Evolutionary conservation across 2,888 invertebrate genomes (phyloP).

Genomic region (Fabriciana adippe): DNA sequence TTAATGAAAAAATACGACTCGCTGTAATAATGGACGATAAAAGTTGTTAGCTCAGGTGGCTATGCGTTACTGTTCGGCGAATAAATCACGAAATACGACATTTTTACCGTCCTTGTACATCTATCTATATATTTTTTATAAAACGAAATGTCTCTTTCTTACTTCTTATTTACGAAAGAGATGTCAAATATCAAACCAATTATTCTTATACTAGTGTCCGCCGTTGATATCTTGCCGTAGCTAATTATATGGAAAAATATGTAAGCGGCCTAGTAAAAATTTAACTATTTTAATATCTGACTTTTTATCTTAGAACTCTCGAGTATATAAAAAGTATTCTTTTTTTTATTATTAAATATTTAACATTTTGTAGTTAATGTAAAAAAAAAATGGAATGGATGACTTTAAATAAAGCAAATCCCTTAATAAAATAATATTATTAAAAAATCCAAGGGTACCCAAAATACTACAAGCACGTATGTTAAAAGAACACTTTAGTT

Average conservation of each 20-base stretch:
- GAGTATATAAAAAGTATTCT: not conserved
- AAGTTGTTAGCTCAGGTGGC: conserved; percentile 52
- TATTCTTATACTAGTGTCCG: not conserved
- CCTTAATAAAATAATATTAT: too few species aligned
- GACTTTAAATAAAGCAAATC: too few species aligned
- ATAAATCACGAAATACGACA: conserved; percentile 55
- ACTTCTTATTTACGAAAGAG: conserved; percentile 38
- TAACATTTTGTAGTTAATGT: too few species aligned
- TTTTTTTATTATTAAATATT: not conserved
- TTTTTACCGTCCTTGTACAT: conserved; percentile 42
- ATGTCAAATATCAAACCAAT: conserved; percentile 24
- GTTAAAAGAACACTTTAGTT: too few species aligned
- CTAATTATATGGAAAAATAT: conserved; percentile 21
- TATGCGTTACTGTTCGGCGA: conserved; percentile 44
- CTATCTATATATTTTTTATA: conserved; percentile 11
- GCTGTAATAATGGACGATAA: conserved; percentile 41
- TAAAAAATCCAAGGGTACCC: too few species aligned
- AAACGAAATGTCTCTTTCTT: conserved; percentile 18
- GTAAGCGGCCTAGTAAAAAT: conserved; percentile 50
- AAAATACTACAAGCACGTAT: too few species aligned
- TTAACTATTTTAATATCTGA: conserved; percentile 38
- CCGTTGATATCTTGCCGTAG: conserved; percentile 35
- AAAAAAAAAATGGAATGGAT: too few species aligned
- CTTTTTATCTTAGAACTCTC: conserved; percentile 1
- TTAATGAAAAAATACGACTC: conserved; percentile 41